Conservation (phyloP, 2,888 invertebrate species). For the Diploptera punctata region DNA sequence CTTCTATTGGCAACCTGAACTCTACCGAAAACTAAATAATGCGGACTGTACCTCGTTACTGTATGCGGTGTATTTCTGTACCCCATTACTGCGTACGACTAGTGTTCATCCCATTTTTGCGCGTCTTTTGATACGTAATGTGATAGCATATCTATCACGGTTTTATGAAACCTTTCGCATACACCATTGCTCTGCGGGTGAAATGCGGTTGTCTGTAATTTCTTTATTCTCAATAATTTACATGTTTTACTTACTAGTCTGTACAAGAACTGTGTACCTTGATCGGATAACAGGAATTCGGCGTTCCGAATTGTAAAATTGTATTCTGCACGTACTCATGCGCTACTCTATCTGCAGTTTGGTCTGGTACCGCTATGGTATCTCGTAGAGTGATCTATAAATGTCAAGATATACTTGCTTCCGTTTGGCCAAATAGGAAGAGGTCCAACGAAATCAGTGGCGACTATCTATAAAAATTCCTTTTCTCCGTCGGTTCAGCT, state of each 20-base stretch:
- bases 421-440: slow-evolving; percentile 34
- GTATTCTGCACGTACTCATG: slow-evolving; percentile 38
- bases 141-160: neutral
- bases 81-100: neutral
- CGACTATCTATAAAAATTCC: neutral
- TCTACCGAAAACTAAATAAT: neutral
- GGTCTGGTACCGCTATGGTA: slow-evolving; percentile 45
- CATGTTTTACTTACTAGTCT: slow-evolving; percentile 36
- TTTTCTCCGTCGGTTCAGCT: neutral
- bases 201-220: slow-evolving; percentile 18
- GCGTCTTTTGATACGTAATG: neutral
- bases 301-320: slow-evolving; percentile 42
- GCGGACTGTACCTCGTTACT: neutral
- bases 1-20: neutral
- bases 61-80: neutral
- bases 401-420: slow-evolving; percentile 45
- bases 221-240: slow-evolving; percentile 18
- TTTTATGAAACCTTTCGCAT: neutral
- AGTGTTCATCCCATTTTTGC: neutral
- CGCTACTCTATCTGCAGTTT: slow-evolving; percentile 44
- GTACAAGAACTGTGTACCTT: slow-evolving; percentile 45
- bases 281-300: slow-evolving; percentile 43
- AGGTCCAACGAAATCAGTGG: slow-evolving; percentile 44
- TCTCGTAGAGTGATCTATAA: slow-evolving; percentile 44
- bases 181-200: slow-evolving; percentile 30